Base-by-base conservation (phyloP, 2,113 vertebrate species). In the Brienomyrus brachyistius region DNA sequence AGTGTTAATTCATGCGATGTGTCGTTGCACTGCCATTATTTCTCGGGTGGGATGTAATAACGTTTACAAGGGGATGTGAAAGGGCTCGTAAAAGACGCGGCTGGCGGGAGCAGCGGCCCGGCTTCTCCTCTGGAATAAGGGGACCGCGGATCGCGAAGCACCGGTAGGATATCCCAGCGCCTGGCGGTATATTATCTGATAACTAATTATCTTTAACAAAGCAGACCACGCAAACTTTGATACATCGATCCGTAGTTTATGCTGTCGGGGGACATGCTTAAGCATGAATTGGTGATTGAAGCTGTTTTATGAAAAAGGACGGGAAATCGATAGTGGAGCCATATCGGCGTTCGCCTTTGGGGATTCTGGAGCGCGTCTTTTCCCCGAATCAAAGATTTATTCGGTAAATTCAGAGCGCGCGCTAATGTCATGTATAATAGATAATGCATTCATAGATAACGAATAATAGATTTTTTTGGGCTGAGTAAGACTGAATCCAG, bases 371-470 rank as follows among this genome's bases (percentile, higher is more conserved):
- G 0, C 17, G 15, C n/a, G 31, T 6, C n/a, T 43, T 80, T 80
- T 10, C n/a, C 56, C 62, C 2, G 85, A 52, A 77, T 77, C 47
- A 31, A 74, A 51, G n/a, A 74, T 89, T 77, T 27, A 89, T 89
- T 50, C 8, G 21, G 48, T 50, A 51, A 77, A 51, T 80, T 89
- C 56, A 80, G 50, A 80, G 48, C 35, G 5, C 66, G 27, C 50
- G 19, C 48, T 89, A 80, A 80, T 89, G 88, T 50, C 48, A 89
- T 87, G 45, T 77, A 74, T 88, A 88, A 88, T 77, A 52, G 66
- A 82, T 48, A 54, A 48, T 70, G 85, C 50, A 21, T 35, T 54
- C 85, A 87, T 35, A 40, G 85, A 87, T 87, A 54, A 54, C 31
- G 85, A n/a, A 21, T 54, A 87, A 54, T 54, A 87, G 51, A 87